Evolutionary conservation across 1,140 invertebrate species (phyloP).

Genomic region (Drosophila ananassae): DNA sequence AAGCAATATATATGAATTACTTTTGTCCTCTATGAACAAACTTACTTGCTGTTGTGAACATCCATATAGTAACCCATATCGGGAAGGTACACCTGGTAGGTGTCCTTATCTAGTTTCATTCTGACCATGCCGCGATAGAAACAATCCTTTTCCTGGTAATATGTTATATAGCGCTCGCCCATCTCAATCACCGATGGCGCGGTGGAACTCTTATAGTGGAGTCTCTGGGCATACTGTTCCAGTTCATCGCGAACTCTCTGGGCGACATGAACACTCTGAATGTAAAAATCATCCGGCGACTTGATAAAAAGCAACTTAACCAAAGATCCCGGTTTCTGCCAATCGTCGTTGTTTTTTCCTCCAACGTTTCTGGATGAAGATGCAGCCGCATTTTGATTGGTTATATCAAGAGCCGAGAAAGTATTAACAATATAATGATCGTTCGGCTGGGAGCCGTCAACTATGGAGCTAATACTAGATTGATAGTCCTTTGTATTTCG

Average conservation of each 20-base stretch:
- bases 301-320: constrained; percentile 39
- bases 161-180: constrained; percentile 43
- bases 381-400: background rate
- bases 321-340: constrained; percentile 41
- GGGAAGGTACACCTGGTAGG: constrained; percentile 53
- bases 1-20: background rate
- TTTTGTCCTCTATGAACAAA: background rate
- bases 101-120: constrained; percentile 29
- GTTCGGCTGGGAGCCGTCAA: background rate
- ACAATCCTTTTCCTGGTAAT: constrained; percentile 8
- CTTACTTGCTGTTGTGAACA: constrained; percentile 37
- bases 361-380: background rate
- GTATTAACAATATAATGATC: constrained; percentile 8
- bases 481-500: background rate
- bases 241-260: constrained; percentile 29
- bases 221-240: background rate
- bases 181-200: constrained; percentile 25
- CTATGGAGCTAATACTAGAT: constrained; percentile 1
- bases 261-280: constrained; percentile 22
- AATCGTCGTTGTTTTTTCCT: constrained; percentile 4
- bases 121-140: constrained; percentile 48
- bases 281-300: constrained; percentile 58
- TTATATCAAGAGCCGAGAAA: constrained; percentile 41
- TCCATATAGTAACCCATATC: constrained; percentile 31
- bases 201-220: background rate